These are phyloP conservation scores for Macrobrachium nipponense DNA, from an alignment of 1,140 invertebrate genomes.

Conservation along the genomic window DNA sequence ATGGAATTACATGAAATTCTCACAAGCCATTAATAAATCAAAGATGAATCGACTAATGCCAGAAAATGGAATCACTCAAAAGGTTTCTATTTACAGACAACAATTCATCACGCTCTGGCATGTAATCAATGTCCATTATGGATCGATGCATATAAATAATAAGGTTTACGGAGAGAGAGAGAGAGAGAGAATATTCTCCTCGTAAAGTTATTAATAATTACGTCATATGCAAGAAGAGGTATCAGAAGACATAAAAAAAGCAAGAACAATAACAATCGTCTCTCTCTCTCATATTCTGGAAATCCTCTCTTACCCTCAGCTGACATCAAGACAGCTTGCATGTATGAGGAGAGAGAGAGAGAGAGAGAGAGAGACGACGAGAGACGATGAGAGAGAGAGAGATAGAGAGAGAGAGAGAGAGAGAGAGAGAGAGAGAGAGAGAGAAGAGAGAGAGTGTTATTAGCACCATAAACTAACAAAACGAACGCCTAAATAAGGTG, in stretches of 20 bases:
- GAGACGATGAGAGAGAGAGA: neutral
- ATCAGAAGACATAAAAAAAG: neutral
- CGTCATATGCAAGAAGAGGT: no score
- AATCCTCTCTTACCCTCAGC: neutral
- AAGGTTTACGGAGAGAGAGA: neutral
- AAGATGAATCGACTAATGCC: no score
- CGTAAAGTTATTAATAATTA: no score
- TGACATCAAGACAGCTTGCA: neutral
- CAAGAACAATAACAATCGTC: neutral
- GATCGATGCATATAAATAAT: neutral
- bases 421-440: constrained; percentile 11
- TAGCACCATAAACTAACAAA: neutral
- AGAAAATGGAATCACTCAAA: neutral
- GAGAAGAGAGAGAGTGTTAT: constrained; percentile 8
- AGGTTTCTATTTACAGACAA: neutral
- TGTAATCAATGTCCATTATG: neutral
- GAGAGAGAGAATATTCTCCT: neutral
- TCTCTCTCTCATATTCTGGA: neutral
- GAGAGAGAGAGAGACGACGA: neutral
- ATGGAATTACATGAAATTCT: neutral
- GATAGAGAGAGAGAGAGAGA: constrained; percentile 11
- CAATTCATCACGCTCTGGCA: no score
- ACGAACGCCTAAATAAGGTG: neutral
- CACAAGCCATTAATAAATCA: neutral
- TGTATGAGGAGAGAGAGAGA: neutral